These are phyloP conservation scores for Plutomurus gul DNA, from an alignment of 1,140 invertebrate species.

Conservation along the genomic window DNA sequence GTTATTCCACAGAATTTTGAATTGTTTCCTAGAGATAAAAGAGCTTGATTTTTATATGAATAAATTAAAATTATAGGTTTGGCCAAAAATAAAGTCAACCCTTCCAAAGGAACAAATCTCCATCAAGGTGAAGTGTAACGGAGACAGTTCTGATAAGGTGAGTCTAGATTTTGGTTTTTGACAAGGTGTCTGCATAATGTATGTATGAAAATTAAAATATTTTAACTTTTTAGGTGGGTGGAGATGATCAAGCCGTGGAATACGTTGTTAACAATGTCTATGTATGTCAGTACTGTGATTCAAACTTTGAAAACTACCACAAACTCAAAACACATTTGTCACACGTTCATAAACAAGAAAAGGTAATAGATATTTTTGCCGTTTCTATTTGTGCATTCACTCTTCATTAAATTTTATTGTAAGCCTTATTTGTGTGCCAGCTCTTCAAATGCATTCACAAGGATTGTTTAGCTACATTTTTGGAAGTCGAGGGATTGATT, in stretches of 20 bases:
- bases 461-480: conserved; percentile 66
- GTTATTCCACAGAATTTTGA: neutral
- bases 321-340: conserved; percentile 63
- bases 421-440: too few relatives aligned
- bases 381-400: too few relatives aligned
- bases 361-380: conserved; percentile 56
- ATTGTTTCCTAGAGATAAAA: neutral
- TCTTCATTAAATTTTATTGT: too few relatives aligned
- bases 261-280: conserved; percentile 63
- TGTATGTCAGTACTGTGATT: conserved; percentile 63
- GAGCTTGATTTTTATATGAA: neutral
- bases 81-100: conserved; percentile 40
- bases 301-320: conserved; percentile 61
- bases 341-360: conserved; percentile 62
- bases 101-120: conserved; percentile 44
- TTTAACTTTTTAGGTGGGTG: neutral
- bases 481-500: conserved; percentile 68
- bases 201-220: too few relatives aligned
- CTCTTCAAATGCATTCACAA: conserved; percentile 71
- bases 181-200: too few relatives aligned
- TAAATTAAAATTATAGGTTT: neutral
- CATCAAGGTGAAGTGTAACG: conserved; percentile 20
- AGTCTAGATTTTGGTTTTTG: too few relatives aligned
- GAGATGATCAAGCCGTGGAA: conserved; percentile 54
- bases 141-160: neutral